Evolutionary conservation across 2,888 invertebrate genomes (phyloP), one percentile per base, ranked within the genome.

Genomic region (Caenorhabditis imperialis): DNA sequence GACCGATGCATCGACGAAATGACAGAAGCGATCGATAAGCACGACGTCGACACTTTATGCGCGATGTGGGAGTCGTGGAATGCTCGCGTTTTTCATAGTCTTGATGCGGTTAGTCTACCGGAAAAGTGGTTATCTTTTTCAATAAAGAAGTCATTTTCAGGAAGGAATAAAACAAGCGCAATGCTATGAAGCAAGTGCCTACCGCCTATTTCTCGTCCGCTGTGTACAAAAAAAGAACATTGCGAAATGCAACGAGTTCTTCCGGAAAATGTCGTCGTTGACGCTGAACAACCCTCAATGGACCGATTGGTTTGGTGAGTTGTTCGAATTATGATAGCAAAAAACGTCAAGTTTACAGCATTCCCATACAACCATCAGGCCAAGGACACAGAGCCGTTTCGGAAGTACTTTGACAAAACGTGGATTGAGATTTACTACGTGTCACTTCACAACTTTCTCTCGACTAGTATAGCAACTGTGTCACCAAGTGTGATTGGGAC

Each of bases 401-500:
- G 93, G 16, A 91, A 94, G 58, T 94, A 94, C 89, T 98, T 95
- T 89, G 94, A 93, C 8, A 92, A 93, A 77, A 94, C 94, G 69
- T 98, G 97, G 97, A 95, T 96, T 88, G 97, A 98, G 88, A 95
- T 94, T 27, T 92, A 95, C 84, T 90, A 95, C 61, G 92, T 93
- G 30, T 96, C 96, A 0, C 90, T 97, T 37, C 94, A 96, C 88
- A 97, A 97, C 90, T 93, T 97, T 87, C 90, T 98, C 38, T 93
- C 95, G 14, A 94, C 95, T 0, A 93, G 96, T 75, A 94, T 93
- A 82, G 92, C 93, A 89, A 82, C 85, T 7, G 57, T 79, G 1
- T 61, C 67, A 8, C 69, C 74, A n/a, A 70, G 77, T 38, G 50
- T 71, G 20, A 61, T 84, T 30, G 77, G 67, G 8, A 69, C 69